phyloP scores from a whole-genome alignment of 2,888 invertebrate species.

The Diarsia rubi region DNA sequence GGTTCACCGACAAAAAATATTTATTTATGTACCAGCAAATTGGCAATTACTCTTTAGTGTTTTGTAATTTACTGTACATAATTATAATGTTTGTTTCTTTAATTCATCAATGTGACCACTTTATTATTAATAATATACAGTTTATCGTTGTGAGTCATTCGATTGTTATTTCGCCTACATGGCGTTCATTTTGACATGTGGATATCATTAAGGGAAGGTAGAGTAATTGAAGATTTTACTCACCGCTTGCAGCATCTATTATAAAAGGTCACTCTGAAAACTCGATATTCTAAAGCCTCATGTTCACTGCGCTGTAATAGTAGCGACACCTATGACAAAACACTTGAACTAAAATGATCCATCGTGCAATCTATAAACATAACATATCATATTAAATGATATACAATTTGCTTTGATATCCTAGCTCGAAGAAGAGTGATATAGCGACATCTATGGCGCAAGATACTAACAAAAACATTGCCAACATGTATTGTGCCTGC shows the following conservation, averaged over 20 bases:
- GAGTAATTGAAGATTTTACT: neutral
- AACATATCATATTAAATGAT: neutral
- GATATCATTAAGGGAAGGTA: neutral
- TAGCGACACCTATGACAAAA: neutral
- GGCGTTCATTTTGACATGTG: neutral
- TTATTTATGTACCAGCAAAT: slow-evolving; percentile 40
- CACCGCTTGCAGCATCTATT: slow-evolving; percentile 2
- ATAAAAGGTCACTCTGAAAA: slow-evolving; percentile 25
- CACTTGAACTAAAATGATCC: neutral
- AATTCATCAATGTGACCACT: neutral
- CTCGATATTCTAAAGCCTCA: neutral
- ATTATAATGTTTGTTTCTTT: slow-evolving; percentile 22
- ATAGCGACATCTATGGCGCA: neutral
- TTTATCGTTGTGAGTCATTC: slow-evolving; percentile 14
- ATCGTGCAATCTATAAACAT: neutral
- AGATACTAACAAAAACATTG: neutral
- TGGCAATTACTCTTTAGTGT: slow-evolving; percentile 19
- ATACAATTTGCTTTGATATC: neutral
- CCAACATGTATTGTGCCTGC: neutral
- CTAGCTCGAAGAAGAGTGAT: neutral
- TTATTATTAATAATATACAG: slow-evolving; percentile 10
- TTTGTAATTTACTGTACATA: slow-evolving; percentile 30
- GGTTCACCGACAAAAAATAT: slow-evolving; percentile 34
- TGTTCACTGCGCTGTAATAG: neutral
- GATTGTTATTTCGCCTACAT: slow-evolving; percentile 2